These are phyloP conservation scores for Chaetodon auriga DNA, from an alignment of 2,113 vertebrate genomes.

Conservation along the genomic window DNA sequence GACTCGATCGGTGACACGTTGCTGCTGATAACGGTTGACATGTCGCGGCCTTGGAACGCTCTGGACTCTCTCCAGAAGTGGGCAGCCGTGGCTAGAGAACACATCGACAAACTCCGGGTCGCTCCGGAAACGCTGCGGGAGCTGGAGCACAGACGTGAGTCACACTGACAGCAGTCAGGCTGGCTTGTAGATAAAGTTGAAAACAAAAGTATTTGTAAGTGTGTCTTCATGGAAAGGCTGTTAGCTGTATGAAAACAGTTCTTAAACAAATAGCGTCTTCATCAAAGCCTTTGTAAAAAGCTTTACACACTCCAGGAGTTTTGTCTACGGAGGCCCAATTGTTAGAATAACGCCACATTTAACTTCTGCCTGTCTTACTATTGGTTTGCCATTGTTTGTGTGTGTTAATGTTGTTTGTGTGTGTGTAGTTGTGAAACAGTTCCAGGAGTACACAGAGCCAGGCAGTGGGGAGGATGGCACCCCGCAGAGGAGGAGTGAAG, in stretches of 20 bases:
- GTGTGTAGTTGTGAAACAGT: conserved; percentile 94
- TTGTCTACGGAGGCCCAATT: neutral
- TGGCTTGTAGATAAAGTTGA: neutral
- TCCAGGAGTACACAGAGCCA: conserved; percentile 97
- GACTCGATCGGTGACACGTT: conserved; percentile 91
- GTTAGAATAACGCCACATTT: neutral
- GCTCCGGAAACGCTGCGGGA: conserved; percentile 96
- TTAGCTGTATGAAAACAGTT: neutral
- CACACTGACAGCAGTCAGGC: conserved; percentile 19
- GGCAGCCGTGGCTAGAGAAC: conserved; percentile 95
- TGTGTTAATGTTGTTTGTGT: conserved; percentile 57
- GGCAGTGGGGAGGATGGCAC: conserved; percentile 93
- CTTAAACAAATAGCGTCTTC: neutral
- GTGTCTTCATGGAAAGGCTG: neutral
- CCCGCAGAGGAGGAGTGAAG: conserved; percentile 94
- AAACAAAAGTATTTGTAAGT: neutral
- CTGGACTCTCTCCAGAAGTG: conserved; percentile 98
- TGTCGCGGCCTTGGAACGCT: conserved; percentile 97
- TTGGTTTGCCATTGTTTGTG: conserved; percentile 12
- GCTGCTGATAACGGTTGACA: conserved; percentile 91
- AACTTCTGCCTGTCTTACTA: neutral
- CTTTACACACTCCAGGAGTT: neutral
- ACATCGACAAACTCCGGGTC: conserved; percentile 95
- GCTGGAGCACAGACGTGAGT: conserved; percentile 96
- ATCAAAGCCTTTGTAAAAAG: conserved; percentile 8